phyloP scores from a whole-genome alignment of 2,113 vertebrate species.

The Bothrops jararaca region DNA sequence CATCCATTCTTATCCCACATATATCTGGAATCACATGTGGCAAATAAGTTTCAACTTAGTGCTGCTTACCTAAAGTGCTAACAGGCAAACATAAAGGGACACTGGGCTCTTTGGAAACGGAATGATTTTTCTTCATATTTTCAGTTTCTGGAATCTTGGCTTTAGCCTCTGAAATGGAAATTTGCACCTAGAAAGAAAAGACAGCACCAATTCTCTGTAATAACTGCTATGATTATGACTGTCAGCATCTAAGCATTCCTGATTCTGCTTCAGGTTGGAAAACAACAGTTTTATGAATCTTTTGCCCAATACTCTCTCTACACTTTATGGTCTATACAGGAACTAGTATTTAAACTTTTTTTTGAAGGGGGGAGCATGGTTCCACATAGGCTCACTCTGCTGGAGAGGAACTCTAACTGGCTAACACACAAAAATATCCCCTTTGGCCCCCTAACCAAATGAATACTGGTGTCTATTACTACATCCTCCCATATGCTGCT shows the following conservation, averaged over 20 bases:
- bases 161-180: slow-evolving; percentile 62
- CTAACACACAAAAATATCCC: neutral
- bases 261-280: neutral
- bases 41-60: slow-evolving; percentile 11
- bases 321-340: neutral
- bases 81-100: slow-evolving; percentile 60
- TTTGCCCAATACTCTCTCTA: neutral
- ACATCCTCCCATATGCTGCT: neutral
- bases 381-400: neutral
- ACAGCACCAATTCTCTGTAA: slow-evolving; percentile 26
- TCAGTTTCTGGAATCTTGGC: slow-evolving; percentile 67
- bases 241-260: no score
- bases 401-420: no score
- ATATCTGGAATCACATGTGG: slow-evolving; percentile 20
- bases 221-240: neutral
- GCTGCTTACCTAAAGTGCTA: slow-evolving; percentile 66
- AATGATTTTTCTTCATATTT: slow-evolving; percentile 60
- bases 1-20: neutral
- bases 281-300: neutral
- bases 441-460: neutral
- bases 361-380: no score
- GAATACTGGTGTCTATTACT: neutral
- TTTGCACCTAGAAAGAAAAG: slow-evolving; percentile 61
- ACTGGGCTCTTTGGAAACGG: slow-evolving; percentile 65
- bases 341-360: neutral